Base-by-base conservation (phyloP, 2,888 invertebrate genomes). In the Malthinus seriepunctatus region DNA sequence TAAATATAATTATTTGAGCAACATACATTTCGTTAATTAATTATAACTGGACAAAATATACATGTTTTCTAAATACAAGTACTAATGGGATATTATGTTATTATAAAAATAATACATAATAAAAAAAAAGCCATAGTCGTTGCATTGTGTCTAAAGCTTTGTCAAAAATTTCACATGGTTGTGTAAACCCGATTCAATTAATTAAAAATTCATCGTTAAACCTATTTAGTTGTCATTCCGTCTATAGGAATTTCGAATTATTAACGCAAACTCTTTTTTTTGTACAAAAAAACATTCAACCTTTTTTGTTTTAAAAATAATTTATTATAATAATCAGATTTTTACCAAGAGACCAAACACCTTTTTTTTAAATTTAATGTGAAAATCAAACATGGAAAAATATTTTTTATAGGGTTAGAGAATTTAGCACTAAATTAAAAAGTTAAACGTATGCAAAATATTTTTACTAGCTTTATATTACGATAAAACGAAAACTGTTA, bases 201-300 rank as follows among this genome's bases (percentile, higher is more conserved):
- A 54, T 54, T 54, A 54, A 32, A 54, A 54, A 46, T 47, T 54
- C 54, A 46, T 39, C 38, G 54, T 34, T 34, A 39, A 47, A 54
- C 38, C 47, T 38, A 54, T 54, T 54, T 47, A 54, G 54, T 54
- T 54, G 54, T 54, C 54, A 54, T 54, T 48, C 37, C 54, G 54
- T 54, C 47, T 32, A 54, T 48, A 48, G 54, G 47, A 46, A 54
- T 54, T 39, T 47, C 38, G 54, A 54, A 54, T 23, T 23, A 23
- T 54, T 54, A 54, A 46, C 46, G 54, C 54, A 52, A 39, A 32
- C 47, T 53, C 35, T 47, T 52, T 54, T 54, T 54, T 35, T n/a
- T n/a, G n/a, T n/a, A n/a, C n/a, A n/a, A n/a, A 35, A 53, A 51
- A 53, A 34, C 44, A 35, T 23, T 51, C 52, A 45, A 34, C 52